Evolutionary conservation across 2,113 vertebrate species (phyloP), one percentile per base, ranked within the genome.

Genomic region (Serranochromis macrocephalus): DNA sequence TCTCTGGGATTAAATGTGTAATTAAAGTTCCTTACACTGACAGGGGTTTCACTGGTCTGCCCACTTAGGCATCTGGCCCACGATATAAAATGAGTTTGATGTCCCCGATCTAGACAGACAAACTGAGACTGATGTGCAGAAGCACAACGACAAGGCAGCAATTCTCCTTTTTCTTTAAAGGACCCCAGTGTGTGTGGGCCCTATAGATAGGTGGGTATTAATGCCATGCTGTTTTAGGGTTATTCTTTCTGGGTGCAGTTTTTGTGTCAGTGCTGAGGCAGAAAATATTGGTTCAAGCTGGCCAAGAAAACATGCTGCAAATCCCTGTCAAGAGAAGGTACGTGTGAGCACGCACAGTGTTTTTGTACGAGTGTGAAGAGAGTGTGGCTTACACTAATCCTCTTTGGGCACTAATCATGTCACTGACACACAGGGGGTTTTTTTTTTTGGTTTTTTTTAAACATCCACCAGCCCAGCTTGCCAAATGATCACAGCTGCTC

Each of bases 311-410:
- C 29, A 54, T 21, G 45, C 45, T 5, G 61, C 40, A n/a, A 36
- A 68, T 83, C 40, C 58, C 33, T 24, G 14, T 82, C 14, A 81
- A n/a, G 21, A 54, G 55, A 75, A 63, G 51, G 13, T 40, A 47
- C 26, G 29, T 7, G 73, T 38, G 26, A 55, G 10, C 12, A 17
- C 2, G 17, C 45, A 80, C 11, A 24, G n/a, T 10, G 21, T 86
- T 26, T 4, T 1, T 82, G 36, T 58, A 57, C 1, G 75, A 5
- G 55, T 71, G 17, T 85, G n/a, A 36, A 81, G 31, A 66, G 63
- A 87, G 88, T 81, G 75, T 83, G 55, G 80, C 86, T 94, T 91
- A 89, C 87, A 86, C 58, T 91, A 91, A 95, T 92, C 92, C 84
- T 92, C 87, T 89, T 51, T 42, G 78, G 81, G 7, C 54, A 85